phyloP scores from a whole-genome alignment of 2,113 vertebrate species.

The Hippocampus comes region DNA sequence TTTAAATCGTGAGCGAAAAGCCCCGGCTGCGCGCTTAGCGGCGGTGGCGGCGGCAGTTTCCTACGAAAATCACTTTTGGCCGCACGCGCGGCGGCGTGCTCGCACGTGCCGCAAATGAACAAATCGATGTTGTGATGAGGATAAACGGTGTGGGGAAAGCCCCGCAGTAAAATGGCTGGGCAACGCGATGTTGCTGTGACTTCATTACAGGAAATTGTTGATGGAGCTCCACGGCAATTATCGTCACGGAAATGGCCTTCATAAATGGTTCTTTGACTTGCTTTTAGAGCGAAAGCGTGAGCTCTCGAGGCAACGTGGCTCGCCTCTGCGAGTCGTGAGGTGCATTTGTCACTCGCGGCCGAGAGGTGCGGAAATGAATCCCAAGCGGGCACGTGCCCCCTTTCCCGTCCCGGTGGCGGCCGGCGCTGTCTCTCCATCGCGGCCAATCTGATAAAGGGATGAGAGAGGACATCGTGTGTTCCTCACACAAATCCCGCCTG shows the following conservation, averaged over 20 bases:
- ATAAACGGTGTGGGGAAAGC: not conserved
- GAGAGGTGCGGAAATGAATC: constrained; percentile 59
- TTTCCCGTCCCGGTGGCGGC: constrained; percentile 22
- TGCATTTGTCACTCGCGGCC: constrained; percentile 33
- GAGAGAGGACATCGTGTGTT: constrained; percentile 70
- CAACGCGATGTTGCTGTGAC: constrained; percentile 3
- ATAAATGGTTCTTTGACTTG: not conserved
- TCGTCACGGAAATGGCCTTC: constrained; percentile 1
- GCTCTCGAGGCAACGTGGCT: not conserved
- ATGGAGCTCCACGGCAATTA: constrained; percentile 18
- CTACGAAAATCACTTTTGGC: not conserved
- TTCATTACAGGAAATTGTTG: constrained; percentile 15
- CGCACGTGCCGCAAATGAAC: not conserved
- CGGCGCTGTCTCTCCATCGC: constrained; percentile 51
- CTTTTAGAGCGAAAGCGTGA: not conserved
- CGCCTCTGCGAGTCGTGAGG: constrained; percentile 18
- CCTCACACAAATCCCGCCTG: constrained; percentile 72
- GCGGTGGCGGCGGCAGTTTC: not conserved
- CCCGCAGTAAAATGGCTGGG: constrained; percentile 2
- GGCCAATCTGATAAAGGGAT: constrained; percentile 72
- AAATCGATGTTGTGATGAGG: not conserved
- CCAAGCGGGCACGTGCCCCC: constrained; percentile 30
- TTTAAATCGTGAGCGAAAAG: no score
- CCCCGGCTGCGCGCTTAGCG: no score
- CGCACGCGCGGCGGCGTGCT: not conserved